Evolutionary conservation across 2,113 vertebrate species (phyloP).

Genomic region (Alethe castanea): DNA sequence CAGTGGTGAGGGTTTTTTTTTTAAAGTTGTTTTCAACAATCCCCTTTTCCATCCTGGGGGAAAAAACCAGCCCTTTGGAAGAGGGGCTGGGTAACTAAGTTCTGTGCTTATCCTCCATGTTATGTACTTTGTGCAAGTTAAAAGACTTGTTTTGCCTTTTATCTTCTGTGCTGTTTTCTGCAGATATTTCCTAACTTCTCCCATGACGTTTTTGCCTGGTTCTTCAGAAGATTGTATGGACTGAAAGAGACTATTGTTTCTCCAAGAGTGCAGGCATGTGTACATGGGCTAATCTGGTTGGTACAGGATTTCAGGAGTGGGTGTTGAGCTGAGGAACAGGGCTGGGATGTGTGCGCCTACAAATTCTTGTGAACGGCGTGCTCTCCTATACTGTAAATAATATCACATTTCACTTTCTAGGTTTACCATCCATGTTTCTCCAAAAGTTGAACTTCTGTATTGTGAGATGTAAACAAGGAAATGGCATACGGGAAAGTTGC

Average conservation of each 20-base stretch:
- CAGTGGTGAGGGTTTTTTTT: not conserved
- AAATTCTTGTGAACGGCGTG: not conserved
- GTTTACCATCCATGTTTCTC: not conserved
- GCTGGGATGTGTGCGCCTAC: not conserved
- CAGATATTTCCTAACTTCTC: constrained; percentile 77
- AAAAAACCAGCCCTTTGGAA: not conserved
- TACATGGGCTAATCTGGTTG: constrained; percentile 53
- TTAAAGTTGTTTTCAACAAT: not conserved
- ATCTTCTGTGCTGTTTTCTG: constrained; percentile 67
- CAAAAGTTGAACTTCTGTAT: not conserved
- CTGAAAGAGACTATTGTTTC: constrained; percentile 81
- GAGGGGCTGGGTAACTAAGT: not conserved
- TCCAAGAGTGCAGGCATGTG: constrained; percentile 44
- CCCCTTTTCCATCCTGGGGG: not conserved
- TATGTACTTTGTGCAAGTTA: constrained; percentile 22
- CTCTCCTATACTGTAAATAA: constrained; percentile 15
- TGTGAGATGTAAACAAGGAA: constrained; percentile 2
- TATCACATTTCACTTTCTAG: constrained; percentile 8
- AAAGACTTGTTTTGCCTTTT: constrained; percentile 68
- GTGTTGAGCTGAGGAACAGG: constrained; percentile 35
- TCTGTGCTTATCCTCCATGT: not conserved
- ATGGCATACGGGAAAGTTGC: not conserved
- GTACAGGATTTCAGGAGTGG: constrained; percentile 71
- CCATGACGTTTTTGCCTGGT: constrained; percentile 73
- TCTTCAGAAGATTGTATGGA: constrained; percentile 64